Percentiles rank a stretch among this genome's conserved stretches.
phyloP scores from a whole-genome alignment of 1,140 invertebrate species.

The Triops cancriformis region DNA sequence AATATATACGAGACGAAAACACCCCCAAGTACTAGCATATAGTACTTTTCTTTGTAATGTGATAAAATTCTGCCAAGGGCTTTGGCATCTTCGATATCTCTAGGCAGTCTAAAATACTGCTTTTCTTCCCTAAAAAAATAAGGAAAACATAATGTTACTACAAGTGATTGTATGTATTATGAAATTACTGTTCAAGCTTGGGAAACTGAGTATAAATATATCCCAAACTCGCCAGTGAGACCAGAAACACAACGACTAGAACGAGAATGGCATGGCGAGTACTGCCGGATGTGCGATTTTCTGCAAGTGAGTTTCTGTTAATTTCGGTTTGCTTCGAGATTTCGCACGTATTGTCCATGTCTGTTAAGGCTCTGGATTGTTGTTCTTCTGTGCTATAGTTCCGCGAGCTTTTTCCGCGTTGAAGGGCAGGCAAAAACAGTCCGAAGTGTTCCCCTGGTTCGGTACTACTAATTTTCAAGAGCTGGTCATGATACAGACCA shows the following conservation, averaged over 20 bases:
- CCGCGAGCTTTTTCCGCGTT: too few species aligned
- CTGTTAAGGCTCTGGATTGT: not conserved
- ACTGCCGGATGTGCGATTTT: slow-evolving; percentile 32
- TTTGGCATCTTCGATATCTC: slow-evolving; percentile 93
- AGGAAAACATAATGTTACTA: slow-evolving; percentile 26
- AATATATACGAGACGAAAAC: slow-evolving; percentile 93
- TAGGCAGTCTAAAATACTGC: slow-evolving; percentile 80
- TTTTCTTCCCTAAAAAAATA: slow-evolving; percentile 70
- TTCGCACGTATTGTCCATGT: not conserved
- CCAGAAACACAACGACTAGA: slow-evolving; percentile 49
- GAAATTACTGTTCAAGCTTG: slow-evolving; percentile 66
- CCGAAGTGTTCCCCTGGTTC: too few species aligned
- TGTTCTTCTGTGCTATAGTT: not conserved
- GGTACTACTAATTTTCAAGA: too few species aligned
- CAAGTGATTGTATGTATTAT: not conserved
- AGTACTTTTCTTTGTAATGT: slow-evolving; percentile 90
- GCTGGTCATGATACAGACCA: too few species aligned
- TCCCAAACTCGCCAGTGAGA: slow-evolving; percentile 51
- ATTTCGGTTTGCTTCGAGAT: not conserved
- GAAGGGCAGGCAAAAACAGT: too few species aligned
- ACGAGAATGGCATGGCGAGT: slow-evolving; percentile 36
- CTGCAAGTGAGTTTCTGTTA: not conserved
- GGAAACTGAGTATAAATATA: slow-evolving; percentile 70
- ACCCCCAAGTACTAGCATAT: slow-evolving; percentile 78
- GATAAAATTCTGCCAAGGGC: slow-evolving; percentile 81